Conservation (phyloP, 2,888 invertebrate species). For the Crocallis elinguaria region DNA sequence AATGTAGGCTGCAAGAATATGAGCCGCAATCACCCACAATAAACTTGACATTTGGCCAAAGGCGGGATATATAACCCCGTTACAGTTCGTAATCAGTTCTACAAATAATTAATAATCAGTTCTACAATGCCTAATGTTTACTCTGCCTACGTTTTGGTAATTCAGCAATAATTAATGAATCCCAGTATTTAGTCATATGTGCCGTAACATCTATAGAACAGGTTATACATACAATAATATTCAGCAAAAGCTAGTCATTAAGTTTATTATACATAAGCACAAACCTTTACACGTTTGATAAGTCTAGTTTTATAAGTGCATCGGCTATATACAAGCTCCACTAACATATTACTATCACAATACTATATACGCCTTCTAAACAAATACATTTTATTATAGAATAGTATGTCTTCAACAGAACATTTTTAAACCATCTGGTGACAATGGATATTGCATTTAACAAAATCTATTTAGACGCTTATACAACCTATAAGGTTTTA, state of each 20-base stretch:
- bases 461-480: too few species aligned
- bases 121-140: too few species aligned
- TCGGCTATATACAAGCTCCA: constrained; percentile 60
- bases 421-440: too few species aligned
- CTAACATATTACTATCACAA: constrained; percentile 62
- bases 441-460: too few species aligned
- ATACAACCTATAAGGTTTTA: too few species aligned
- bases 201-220: constrained; percentile 51
- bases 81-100: too few species aligned
- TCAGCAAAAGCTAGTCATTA: constrained; percentile 38
- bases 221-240: constrained; percentile 44
- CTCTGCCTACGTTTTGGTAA: constrained; percentile 59
- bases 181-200: constrained; percentile 43
- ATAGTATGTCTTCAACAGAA: background rate
- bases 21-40: too few species aligned
- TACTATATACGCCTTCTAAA: constrained; percentile 43
- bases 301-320: constrained; percentile 46
- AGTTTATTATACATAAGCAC: constrained; percentile 51
- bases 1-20: too few species aligned
- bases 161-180: constrained; percentile 72
- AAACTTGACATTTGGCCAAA: too few species aligned
- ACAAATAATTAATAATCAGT: too few species aligned
- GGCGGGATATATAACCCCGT: too few species aligned
- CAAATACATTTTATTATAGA: background rate
- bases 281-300: constrained; percentile 53